phyloP scores from a whole-genome alignment of 2,888 invertebrate genomes.

The Acleris sparsana region DNA sequence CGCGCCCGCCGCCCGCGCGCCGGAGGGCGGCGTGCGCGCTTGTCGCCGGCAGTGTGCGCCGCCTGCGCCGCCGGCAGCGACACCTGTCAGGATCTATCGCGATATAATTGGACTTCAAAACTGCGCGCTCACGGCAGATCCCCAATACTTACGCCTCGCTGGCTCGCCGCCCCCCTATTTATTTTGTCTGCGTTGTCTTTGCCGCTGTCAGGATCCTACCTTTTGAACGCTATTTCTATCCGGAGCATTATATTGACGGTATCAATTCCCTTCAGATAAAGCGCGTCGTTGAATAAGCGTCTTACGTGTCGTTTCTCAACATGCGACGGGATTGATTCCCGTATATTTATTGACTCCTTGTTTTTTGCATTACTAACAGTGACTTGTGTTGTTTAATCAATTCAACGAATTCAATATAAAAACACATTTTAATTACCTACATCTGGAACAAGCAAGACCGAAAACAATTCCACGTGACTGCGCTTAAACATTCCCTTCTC shows the following conservation, averaged over 20 bases:
- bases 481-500: conserved; percentile 13
- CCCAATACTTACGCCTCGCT: conserved; percentile 81
- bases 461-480: conserved; percentile 1
- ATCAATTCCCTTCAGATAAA: conserved; percentile 71
- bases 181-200: conserved; percentile 80
- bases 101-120: conserved; percentile 84
- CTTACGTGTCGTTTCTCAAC: conserved; percentile 44
- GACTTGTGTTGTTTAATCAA: not conserved
- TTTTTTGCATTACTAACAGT: conserved; percentile 19
- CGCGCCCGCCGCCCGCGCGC: not conserved
- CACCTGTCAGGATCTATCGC: conserved; percentile 47
- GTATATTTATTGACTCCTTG: conserved; percentile 28
- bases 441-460: not conserved
- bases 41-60: conserved; percentile 7
- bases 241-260: conserved; percentile 74
- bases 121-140: conserved; percentile 74
- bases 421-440: not conserved
- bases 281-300: conserved; percentile 53
- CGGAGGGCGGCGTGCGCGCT: not conserved
- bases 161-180: conserved; percentile 74
- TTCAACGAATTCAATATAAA: not conserved
- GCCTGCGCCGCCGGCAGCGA: conserved; percentile 29
- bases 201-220: conserved; percentile 71
- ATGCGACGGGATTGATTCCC: conserved; percentile 31
- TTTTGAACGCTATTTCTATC: conserved; percentile 75